A percentile compares a stretch with the other conserved stretches of the same genome.
Conservation (phyloP, 2,797 vertebrate genomes). For the Selene dorsalis region DNA sequence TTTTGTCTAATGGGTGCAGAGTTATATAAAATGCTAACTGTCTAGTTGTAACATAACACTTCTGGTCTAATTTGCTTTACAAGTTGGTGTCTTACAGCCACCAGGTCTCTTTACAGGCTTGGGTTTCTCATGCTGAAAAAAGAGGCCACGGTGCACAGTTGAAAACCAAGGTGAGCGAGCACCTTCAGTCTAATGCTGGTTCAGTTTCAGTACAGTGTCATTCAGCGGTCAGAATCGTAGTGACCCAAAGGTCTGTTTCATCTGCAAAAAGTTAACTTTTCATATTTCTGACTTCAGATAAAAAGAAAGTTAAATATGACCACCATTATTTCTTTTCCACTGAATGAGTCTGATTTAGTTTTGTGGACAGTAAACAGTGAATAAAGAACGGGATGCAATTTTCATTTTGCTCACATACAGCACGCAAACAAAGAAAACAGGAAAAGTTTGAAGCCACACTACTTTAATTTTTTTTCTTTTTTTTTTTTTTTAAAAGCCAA, state of each 20-base stretch:
- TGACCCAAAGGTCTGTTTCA: neutral
- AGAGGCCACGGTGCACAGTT: conserved; percentile 7
- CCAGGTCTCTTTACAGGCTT: conserved; percentile 47
- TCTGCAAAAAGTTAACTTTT: neutral
- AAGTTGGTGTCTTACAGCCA: conserved; percentile 42
- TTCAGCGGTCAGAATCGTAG: neutral
- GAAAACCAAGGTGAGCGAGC: neutral
- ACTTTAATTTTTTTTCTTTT: conserved; percentile 21
- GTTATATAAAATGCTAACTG: conserved; percentile 25
- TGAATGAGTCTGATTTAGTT: neutral
- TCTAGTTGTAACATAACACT: conserved; percentile 59
- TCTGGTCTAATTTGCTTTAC: conserved; percentile 68
- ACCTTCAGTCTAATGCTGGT: conserved; percentile 7
- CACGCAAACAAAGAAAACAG: neutral
- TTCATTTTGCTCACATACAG: neutral
- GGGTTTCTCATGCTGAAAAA: conserved; percentile 35
- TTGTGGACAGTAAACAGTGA: neutral
- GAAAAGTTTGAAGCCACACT: neutral
- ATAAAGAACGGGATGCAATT: neutral
- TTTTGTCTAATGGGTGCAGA: neutral
- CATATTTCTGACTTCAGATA: neutral
- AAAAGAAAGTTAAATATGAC: neutral
- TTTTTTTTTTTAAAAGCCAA: no score
- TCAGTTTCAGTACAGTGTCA: neutral
- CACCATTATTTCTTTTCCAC: neutral